phyloP scores from a whole-genome alignment of 1,140 invertebrate genomes.

The Anthonomus grandis region DNA sequence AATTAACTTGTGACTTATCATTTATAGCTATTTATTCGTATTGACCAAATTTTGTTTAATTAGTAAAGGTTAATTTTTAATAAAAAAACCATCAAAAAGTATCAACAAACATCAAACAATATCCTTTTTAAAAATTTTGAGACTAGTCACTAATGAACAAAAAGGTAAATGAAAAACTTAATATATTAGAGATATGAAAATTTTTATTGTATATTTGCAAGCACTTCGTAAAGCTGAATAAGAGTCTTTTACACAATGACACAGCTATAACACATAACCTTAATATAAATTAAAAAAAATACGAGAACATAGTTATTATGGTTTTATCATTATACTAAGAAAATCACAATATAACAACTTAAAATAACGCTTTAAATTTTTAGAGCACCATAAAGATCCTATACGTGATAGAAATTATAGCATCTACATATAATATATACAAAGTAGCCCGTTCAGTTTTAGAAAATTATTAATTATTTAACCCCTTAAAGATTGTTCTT shows the following conservation, averaged over 20 bases:
- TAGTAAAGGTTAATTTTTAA: too few relatives aligned
- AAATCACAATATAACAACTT: conserved; percentile 46
- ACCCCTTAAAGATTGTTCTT: background rate
- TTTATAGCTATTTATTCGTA: too few relatives aligned
- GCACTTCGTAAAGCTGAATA: conserved; percentile 39
- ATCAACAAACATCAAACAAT: too few relatives aligned
- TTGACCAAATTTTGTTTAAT: too few relatives aligned
- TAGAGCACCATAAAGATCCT: conserved; percentile 47
- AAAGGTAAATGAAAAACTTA: too few relatives aligned
- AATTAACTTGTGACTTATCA: too few relatives aligned
- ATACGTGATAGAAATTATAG: conserved; percentile 13
- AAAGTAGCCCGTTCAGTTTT: conserved; percentile 15
- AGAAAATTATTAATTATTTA: conserved; percentile 1
- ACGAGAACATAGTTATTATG: conserved; percentile 35
- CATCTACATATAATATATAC: conserved; percentile 30
- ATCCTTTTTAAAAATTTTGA: too few relatives aligned
- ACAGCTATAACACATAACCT: conserved; percentile 25
- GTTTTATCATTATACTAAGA: conserved; percentile 36
- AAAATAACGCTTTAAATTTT: conserved; percentile 36
- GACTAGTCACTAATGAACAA: too few relatives aligned
- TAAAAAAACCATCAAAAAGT: too few relatives aligned
- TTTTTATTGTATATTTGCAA: too few relatives aligned
- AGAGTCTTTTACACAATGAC: conserved; percentile 33
- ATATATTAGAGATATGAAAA: too few relatives aligned
- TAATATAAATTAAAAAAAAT: conserved; percentile 36